Evolutionary conservation across 2,888 invertebrate genomes (phyloP).

Genomic region (Drosophila stalkeri): DNA sequence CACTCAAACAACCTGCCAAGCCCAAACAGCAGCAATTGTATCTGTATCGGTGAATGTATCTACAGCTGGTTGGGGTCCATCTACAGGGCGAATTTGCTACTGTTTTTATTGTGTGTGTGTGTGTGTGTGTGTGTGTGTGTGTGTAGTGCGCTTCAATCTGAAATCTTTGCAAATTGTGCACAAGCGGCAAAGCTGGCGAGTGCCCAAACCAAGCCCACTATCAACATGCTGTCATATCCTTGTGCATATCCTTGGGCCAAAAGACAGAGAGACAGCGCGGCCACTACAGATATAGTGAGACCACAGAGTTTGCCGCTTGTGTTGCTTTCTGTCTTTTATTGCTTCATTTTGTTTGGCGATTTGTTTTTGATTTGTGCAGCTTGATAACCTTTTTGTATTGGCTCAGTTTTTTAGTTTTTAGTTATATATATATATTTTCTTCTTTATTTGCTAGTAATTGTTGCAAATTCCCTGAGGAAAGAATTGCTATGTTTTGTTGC

Average conservation of each 20-base stretch:
- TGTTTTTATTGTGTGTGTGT: slow-evolving; percentile 41
- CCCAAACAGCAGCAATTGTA: slow-evolving; percentile 26
- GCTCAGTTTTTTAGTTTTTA: slow-evolving; percentile 30
- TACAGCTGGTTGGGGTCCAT: slow-evolving; percentile 29
- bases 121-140: slow-evolving; percentile 4
- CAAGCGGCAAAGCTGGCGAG: slow-evolving; percentile 55
- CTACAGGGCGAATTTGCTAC: slow-evolving; percentile 54
- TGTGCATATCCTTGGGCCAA: slow-evolving; percentile 72
- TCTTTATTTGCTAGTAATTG: slow-evolving; percentile 63
- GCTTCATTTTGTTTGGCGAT: slow-evolving; percentile 73
- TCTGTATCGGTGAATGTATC: slow-evolving; percentile 21
- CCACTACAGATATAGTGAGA: slow-evolving; percentile 6
- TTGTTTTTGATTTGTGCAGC: slow-evolving; percentile 76
- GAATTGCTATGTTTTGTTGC: slow-evolving; percentile 53
- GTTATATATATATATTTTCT: slow-evolving; percentile 23
- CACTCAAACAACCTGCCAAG: slow-evolving; percentile 22
- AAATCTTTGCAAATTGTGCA: slow-evolving; percentile 55
- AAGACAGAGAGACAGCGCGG: slow-evolving; percentile 13
- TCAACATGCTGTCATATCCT: slow-evolving; percentile 77
- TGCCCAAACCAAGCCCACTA: slow-evolving; percentile 60
- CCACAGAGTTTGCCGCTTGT: slow-evolving; percentile 54
- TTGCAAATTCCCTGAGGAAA: slow-evolving; percentile 74
- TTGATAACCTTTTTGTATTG: slow-evolving; percentile 74
- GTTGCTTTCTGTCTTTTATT: slow-evolving; percentile 59
- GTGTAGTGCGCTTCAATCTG: slow-evolving; percentile 34